Base-by-base conservation (phyloP, 2,113 vertebrate species). In the Microcebus lehilahytsara region DNA sequence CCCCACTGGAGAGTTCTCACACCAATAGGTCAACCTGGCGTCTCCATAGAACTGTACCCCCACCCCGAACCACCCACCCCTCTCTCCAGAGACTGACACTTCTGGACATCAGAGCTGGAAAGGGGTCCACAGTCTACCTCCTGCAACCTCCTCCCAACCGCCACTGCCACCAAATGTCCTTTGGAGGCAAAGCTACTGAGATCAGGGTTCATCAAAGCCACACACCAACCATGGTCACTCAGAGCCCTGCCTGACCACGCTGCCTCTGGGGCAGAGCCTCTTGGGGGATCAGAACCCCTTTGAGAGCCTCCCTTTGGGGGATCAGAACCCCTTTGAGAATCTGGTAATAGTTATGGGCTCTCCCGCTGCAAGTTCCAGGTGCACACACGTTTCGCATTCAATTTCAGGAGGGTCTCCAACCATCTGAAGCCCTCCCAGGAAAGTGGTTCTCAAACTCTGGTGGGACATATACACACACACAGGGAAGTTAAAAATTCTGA, bases 1-100 rank as follows among this genome's bases (percentile, higher is more conserved):
- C 5, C 72, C 30, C 32, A 22, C 56, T 58, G 53, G 51, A 14
- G 85, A 46, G 84, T 81, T 56, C 86, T 89, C 67, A 46, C 46
- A 53, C 53, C 27, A 95, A 77, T 53, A 66, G 66, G 72, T 40
- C 64, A 51, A 27, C 17, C 34, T 64, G 37, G 30, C 56, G 3
- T 85, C n/a, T 49, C 71, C 49, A 32, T 0, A 83, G 46, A 69
- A 23, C 30, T 2, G 2, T 0, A 4, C 7, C 22, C 37, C 58
- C 51, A 6, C 5, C 25, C n/a, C 9, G 42, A 4, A 32, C 27
- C 11, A 12, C 62, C 62, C 34, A 14, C 37, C 0, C 0, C 34
- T 66, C 37, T 60, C 74, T 75, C 56, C 3, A 53, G 53, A 34
- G 37, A 20, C 69, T 66, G 6, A 25, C 13, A 46, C 58, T 46